These are phyloP conservation scores for Choloepus didactylus DNA, from an alignment of 2,797 vertebrate species.

Conservation along the genomic window DNA sequence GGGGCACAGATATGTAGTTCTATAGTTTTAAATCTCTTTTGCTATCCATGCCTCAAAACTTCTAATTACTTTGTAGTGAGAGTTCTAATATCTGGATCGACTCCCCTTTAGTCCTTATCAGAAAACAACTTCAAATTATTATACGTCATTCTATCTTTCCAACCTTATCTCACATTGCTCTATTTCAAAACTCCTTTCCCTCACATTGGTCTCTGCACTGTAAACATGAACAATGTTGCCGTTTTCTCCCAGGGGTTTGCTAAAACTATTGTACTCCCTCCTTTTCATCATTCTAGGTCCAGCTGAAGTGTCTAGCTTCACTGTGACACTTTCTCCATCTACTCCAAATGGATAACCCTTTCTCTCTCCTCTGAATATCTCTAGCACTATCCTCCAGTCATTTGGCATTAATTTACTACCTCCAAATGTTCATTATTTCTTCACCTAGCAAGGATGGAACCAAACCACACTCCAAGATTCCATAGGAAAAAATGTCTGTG, in stretches of 20 bases:
- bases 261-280: not conserved
- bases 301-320: not conserved
- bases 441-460: not conserved
- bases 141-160: not conserved
- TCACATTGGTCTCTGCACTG: not conserved
- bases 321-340: not conserved
- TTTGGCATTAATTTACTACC: not conserved
- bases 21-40: not conserved
- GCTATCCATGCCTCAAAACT: not conserved
- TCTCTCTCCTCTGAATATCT: not conserved
- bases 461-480: not conserved
- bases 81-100: not conserved
- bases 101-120: not conserved
- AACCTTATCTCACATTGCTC: too few species aligned
- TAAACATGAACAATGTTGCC: too few species aligned
- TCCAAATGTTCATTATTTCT: not conserved
- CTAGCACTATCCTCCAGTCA: rapidly evolving
- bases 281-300: not conserved
- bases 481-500: not conserved
- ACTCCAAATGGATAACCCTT: not conserved
- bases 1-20: not conserved
- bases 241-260: not conserved
- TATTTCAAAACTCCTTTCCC: not conserved
- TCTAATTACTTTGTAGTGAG: not conserved
- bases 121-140: not conserved